Conservation (phyloP, 2,888 invertebrate species). For the Thereva nobilitata region DNA sequence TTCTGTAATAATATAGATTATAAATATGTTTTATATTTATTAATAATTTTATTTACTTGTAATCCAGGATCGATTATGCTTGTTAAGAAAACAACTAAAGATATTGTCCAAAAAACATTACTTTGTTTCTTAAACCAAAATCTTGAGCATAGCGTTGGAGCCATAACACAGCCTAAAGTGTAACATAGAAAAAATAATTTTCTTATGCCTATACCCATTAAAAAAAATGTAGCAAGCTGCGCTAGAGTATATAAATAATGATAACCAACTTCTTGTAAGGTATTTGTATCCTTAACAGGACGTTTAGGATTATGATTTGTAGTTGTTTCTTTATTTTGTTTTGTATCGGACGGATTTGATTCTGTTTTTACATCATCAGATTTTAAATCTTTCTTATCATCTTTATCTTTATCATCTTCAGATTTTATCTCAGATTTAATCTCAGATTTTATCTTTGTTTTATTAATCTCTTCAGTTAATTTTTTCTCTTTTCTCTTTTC, state of each 20-base stretch:
- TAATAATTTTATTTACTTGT: slow-evolving; percentile 46
- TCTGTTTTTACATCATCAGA: slow-evolving; percentile 44
- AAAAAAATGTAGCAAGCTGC: slow-evolving; percentile 69
- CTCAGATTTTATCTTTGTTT: slow-evolving; percentile 14
- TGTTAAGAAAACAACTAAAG: slow-evolving; percentile 61
- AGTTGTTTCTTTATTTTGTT: slow-evolving; percentile 40
- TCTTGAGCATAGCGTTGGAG: slow-evolving; percentile 67
- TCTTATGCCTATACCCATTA: slow-evolving; percentile 52
- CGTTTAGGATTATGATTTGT: not conserved
- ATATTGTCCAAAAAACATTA: slow-evolving; percentile 55
- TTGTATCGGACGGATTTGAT: slow-evolving; percentile 9
- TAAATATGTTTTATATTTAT: not conserved
- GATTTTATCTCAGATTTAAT: slow-evolving; percentile 35
- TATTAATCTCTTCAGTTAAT: slow-evolving; percentile 46
- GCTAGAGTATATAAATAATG: slow-evolving; percentile 68
- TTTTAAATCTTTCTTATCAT: slow-evolving; percentile 49
- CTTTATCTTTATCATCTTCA: slow-evolving; percentile 38
- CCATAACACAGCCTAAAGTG: slow-evolving; percentile 62
- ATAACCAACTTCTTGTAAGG: slow-evolving; percentile 42
- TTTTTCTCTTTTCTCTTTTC: slow-evolving; percentile 46
- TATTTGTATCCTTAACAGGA: not conserved
- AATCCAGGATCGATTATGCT: slow-evolving; percentile 55
- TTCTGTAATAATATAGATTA: slow-evolving; percentile 46
- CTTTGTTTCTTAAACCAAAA: slow-evolving; percentile 62
- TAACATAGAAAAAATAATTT: slow-evolving; percentile 56